Base-by-base conservation (phyloP, 35 echinoderm and acorn worm species). In the Eucidaris tribuloides region DNA sequence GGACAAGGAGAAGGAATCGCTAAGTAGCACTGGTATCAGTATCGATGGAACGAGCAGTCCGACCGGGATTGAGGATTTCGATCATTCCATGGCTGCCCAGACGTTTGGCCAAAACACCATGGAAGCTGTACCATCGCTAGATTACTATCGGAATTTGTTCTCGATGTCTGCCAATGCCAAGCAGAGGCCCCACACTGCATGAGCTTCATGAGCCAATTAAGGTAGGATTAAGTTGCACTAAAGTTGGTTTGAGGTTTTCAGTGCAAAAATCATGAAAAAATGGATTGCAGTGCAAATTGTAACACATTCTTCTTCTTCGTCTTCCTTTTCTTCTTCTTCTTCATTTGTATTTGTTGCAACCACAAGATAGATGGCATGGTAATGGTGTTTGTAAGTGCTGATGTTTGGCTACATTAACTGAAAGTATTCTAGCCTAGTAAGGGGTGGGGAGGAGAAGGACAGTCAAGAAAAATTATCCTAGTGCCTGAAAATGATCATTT, bases 191-290 rank as follows among this genome's bases (percentile, higher is more conserved):
- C 5, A 94, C 91, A n/a, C 58, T 94, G 35, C 42, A 89, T 36
- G 91, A 94, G 38, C 79, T 94, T 17, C 91, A 94, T 71, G 91
- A 88, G 38, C 91, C 91, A 29, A 87, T 74, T 7, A 89, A 89
- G 86, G 86, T 89, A 38, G 34, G 68, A 39, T 45, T 42, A 77
- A n/a, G n/a, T n/a, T n/a, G n/a, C 45, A 63, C 60, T 84, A 49
- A 55, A 80, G 17, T 52, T 1, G 14, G 32, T 34, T 19, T 29
- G 22, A 22, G 50, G 0, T 22, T 56, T 22, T 14, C 15, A 56
- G 15, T 56, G 15, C 0, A 56, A 56, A 56, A 56, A 22, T 17
- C 15, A 56, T 17, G 15, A 0, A 0, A 56, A 14, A 56, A 56
- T 56, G 50, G 22, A 14, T 17, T 14, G 50, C 15, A 14, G 22